Conservation (phyloP, 2,113 vertebrate genomes). For the Xenopus borealis region DNA sequence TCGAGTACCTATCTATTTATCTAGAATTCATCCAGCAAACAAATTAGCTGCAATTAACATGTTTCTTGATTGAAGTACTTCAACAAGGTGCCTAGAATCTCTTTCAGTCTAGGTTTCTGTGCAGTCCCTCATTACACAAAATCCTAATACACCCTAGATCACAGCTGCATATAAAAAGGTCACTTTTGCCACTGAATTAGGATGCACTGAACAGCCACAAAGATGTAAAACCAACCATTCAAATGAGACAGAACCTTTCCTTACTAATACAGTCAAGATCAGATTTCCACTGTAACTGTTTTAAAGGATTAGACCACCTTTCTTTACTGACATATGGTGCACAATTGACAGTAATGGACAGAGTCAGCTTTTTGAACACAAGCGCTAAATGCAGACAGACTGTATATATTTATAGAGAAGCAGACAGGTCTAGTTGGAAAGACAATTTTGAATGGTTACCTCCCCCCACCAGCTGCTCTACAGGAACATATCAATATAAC, state of each 20-base stretch:
- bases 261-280: background rate
- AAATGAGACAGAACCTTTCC: no score
- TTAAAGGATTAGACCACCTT: slow-evolving; percentile 12
- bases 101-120: background rate
- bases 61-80: no score
- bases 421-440: slow-evolving; percentile 9
- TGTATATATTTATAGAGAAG: background rate
- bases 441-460: slow-evolving; percentile 18
- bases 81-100: no score
- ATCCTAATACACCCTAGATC: background rate
- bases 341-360: background rate
- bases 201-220: no score
- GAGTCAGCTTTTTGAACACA: background rate
- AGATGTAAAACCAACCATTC: no score
- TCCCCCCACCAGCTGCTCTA: slow-evolving; percentile 32
- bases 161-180: background rate
- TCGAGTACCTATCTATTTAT: no score
- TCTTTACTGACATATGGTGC: slow-evolving; percentile 4
- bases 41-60: no score
- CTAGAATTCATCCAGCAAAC: no score
- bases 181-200: background rate
- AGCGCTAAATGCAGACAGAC: slow-evolving; percentile 1
- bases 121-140: background rate
- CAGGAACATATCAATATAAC: slow-evolving; percentile 29
- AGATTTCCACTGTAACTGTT: background rate